Evolutionary conservation across 2,888 invertebrate genomes (phyloP).

Genomic region (Ligdia adustata): DNA sequence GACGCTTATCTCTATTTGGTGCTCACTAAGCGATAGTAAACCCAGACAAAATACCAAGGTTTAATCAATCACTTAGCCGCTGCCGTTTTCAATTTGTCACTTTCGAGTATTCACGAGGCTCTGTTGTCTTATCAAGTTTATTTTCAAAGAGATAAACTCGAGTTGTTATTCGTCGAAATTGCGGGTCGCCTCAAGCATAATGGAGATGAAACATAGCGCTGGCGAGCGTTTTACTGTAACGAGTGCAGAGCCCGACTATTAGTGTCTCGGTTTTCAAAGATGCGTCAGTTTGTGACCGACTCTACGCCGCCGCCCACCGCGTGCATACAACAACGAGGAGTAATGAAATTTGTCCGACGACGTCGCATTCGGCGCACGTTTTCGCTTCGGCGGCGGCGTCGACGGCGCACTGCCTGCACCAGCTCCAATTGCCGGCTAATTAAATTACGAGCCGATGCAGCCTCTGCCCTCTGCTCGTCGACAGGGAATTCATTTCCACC

Average conservation of each 20-base stretch:
- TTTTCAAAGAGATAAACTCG: conserved; percentile 40
- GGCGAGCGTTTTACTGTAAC: conserved; percentile 31
- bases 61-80: conserved; percentile 68
- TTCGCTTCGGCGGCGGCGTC: conserved; percentile 36
- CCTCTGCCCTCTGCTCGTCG: conserved; percentile 45
- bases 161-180: conserved; percentile 27
- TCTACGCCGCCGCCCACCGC: too few relatives aligned
- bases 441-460: conserved; percentile 68
- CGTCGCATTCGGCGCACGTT: conserved; percentile 71
- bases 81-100: conserved; percentile 63
- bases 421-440: conserved; percentile 73
- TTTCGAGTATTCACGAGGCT: conserved; percentile 44
- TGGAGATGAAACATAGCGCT: conserved; percentile 27
- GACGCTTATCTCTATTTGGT: conserved; percentile 60
- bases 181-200: conserved; percentile 23
- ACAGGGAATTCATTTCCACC: conserved; percentile 54
- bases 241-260: conserved; percentile 36
- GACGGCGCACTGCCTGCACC: conserved; percentile 37
- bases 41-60: conserved; percentile 58
- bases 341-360: conserved; percentile 71
- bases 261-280: conserved; percentile 36
- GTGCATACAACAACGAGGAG: conserved; percentile 57
- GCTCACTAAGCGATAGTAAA: conserved; percentile 56
- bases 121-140: conserved; percentile 44
- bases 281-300: conserved; percentile 20